Base-by-base conservation (phyloP, 2,113 vertebrate genomes). In the Strix uralensis region DNA sequence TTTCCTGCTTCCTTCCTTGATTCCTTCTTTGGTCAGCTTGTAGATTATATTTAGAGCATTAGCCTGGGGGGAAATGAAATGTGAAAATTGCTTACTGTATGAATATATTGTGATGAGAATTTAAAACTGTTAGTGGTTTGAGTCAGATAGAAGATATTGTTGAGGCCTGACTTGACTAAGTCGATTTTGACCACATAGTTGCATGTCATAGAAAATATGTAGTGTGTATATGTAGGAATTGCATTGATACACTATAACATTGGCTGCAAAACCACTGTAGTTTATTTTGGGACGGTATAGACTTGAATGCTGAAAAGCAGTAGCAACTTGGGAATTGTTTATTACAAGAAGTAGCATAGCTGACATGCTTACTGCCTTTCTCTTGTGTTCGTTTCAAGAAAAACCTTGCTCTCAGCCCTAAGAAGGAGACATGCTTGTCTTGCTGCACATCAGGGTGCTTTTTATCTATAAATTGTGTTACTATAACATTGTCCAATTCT, bases 191-290 rank as follows among this genome's bases (percentile, higher is more conserved):
- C 25, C 47, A 5, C 2, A 1, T 15, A 57, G n/a, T 32, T 75
- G 36, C 6, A 13, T 79, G 70, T 70, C 69, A 12, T 4, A 46
- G 62, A 4, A 61, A 26, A 21, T 22, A 42, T 25, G 2, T 30
- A 0, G 40, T 78, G 13, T 36, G 2, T 11, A 3, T 58, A 7
- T 26, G 23, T 9, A 0, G 11, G 7, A 26, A 5, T 36, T 32
- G 9, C 46, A 26, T 1, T 10, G 54, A 7, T 54, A 44, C 5
- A 25, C 75, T 86, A 2, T 7, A 59, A 54, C 30, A 14, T 10
- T 46, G 78, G n/a, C 25, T 59, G 12, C 52, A 49, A 18, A 79
- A 46, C 1, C 59, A 22, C 62, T 40, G n/a, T 7, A 19, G 15
- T 83, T 83, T 92, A 10, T 47, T 91, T 61, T 54, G 72, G 67